Base-by-base conservation (phyloP, 2,888 invertebrate genomes). In the Andrena bicolor region DNA sequence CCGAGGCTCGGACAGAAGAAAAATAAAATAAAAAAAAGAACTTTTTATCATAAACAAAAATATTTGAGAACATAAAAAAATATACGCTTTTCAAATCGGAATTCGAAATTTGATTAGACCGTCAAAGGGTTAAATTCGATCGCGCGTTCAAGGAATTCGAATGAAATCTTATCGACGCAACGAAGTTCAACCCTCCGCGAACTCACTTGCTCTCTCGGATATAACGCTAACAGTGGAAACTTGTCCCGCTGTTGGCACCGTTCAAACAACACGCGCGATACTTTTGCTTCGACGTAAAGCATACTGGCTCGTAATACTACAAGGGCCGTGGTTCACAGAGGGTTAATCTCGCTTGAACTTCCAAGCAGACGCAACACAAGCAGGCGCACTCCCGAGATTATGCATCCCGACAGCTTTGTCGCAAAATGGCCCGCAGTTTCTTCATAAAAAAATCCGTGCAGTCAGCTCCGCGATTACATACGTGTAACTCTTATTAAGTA, bases 381-480 rank as follows among this genome's bases (percentile, higher is more conserved):
- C 66, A 74, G 61, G 72, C 82, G n/a, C 60, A 78, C 71, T 58
- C 51, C n/a, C 69, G 61, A 63, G 61, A 48, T 41, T 56, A 56
- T 56, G 66, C 64, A 63, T 41, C 70, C 78, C 82, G 48, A 69
- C 61, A 76, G 26, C 48, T 49, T 76, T 35, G 58, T 74, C 73
- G 70, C 70, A 74, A 77, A 83, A 73, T 68, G 63, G 71, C 28
- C 61, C 56, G 41, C 74, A 63, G 83, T 73, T 83, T 83, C 82
- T 2, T 53, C 8, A 20, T 30, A 3, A 8, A n/a, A 48, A 48
- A 58, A 3, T 49, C n/a, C 23, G 26, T 23, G 8, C 23, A 20
- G 23, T 51, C 35, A 26, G 13, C 20, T 10, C 23, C 23, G 20
- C 56, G 56, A 56, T 56, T 56, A 26, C 20, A 56, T 2, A 26